These are phyloP conservation scores for Holacanthella duospinosa DNA, from an alignment of 2,888 invertebrate genomes.

Conservation along the genomic window DNA sequence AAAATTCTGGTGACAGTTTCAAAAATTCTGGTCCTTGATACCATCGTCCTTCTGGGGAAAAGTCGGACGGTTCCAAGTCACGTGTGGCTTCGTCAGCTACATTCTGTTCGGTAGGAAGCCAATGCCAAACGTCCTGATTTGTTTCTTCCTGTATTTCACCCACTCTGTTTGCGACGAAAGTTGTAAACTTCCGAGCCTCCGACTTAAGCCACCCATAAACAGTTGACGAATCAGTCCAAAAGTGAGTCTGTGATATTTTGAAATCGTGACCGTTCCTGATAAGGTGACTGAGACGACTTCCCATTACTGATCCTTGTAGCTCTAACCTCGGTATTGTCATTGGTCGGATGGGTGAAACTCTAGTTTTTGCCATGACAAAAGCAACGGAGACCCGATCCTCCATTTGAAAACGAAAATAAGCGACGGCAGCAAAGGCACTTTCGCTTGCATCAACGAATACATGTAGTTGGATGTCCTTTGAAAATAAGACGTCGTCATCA, in stretches of 20 bases:
- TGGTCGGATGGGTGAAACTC: constrained; percentile 16
- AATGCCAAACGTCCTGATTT: constrained; percentile 17
- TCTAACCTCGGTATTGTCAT: constrained; percentile 23
- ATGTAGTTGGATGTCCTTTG: constrained; percentile 17
- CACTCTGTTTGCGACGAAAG: constrained; percentile 24
- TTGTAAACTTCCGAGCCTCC: constrained; percentile 15
- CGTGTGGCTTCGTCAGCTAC: constrained; percentile 28
- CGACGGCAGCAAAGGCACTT: constrained; percentile 17
- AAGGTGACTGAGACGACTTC: constrained; percentile 4
- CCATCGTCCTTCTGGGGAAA: constrained; percentile 17
- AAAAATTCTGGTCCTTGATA: constrained; percentile 27
- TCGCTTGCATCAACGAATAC: constrained; percentile 26
- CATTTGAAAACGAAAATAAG: constrained; percentile 11
- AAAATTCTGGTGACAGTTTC: not conserved
- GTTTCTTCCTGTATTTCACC: constrained; percentile 26
- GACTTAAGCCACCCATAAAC: constrained; percentile 22
- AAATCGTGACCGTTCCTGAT: constrained; percentile 11
- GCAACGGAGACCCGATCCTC: not conserved
- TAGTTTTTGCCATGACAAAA: constrained; percentile 12
- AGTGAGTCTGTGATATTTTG: not conserved
- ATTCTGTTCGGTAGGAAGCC: constrained; percentile 22
- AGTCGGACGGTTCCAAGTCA: not conserved
- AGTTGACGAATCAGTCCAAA: constrained; percentile 24
- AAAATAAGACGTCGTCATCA: not conserved
- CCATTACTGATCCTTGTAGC: constrained; percentile 20